Percentiles rank a stretch among this genome's conserved stretches.
Evolutionary conservation across 2,797 vertebrate genomes (phyloP).

Genomic region (Tadarida brasiliensis): DNA sequence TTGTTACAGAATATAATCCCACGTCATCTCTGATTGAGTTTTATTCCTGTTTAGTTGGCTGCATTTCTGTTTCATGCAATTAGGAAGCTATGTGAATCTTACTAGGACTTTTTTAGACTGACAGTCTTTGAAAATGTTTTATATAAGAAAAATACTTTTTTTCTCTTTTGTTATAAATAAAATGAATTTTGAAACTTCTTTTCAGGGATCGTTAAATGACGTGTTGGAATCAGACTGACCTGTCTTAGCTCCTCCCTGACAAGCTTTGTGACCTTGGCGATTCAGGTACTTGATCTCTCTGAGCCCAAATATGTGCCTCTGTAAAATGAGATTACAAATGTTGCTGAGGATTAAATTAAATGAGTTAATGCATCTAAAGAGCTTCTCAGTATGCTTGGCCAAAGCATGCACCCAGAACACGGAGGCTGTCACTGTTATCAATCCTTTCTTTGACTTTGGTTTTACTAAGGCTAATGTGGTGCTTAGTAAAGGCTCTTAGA

Average conservation of each 20-base stretch:
- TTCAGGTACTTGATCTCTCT: neutral
- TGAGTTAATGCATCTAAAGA: neutral
- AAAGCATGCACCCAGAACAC: neutral
- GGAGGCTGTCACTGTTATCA: neutral
- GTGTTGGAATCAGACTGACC: neutral
- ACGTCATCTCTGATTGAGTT: neutral
- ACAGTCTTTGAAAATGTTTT: slow-evolving; percentile 14
- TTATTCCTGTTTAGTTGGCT: neutral
- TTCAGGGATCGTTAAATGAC: neutral
- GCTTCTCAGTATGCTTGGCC: neutral
- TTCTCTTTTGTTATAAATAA: neutral
- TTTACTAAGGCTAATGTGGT: neutral
- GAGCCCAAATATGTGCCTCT: neutral
- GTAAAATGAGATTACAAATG: neutral
- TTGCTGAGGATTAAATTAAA: neutral
- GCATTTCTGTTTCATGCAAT: slow-evolving; percentile 36
- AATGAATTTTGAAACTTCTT: neutral
- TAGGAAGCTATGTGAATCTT: neutral
- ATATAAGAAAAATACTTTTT: neutral
- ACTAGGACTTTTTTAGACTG: neutral
- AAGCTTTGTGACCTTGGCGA: neutral
- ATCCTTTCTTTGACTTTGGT: neutral
- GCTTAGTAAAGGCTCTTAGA: neutral
- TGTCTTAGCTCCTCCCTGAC: neutral
- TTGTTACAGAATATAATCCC: neutral